Base-by-base conservation (phyloP, 2,888 invertebrate species). In the Tholera decimalis region DNA sequence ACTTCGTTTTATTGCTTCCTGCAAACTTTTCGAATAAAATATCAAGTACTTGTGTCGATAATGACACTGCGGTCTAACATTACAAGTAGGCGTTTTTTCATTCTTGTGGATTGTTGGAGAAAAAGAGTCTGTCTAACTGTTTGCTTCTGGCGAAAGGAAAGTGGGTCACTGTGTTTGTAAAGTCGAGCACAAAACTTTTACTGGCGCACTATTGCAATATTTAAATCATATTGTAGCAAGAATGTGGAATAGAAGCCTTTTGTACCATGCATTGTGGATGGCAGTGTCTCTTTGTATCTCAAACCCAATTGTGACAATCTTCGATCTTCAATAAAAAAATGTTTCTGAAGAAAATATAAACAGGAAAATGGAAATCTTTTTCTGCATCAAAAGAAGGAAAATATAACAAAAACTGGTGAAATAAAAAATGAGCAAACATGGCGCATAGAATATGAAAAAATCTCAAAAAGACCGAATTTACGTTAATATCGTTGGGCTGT, bases 201-300 rank as follows among this genome's bases (percentile, higher is more conserved):
- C 66, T 73, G 22, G 53, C 56, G 69, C 69, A 79, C 60, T 68
- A 61, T 66, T 79, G 79, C 61, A 62, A 79, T 79, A 69, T 69
- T 69, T 65, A 74, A 77, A 75, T 74, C 33, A 50, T 61, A 79
- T 72, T 56, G 49, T 53, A 41, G 35, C 43, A 47, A 22, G 35
- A 68, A 41, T 18, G 3, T 11, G 6, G 6, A 47, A 28, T n/a
- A 18, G 43, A 30, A n/a, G 33, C 11, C 26, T 51, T 24, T n/a
- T 28, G 39, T 51, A 18, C 49, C 57, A 49, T 15, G 22, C 22
- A 28, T 28, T 35, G 18, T 54, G 22, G 57, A 41, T 46, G 41
- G 39, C 35, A 15, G 35, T 35, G 30, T 41, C 13, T n/a, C 37
- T 44, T 46, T 54, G 55, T 57, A 46, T 30, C 30, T 11, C 20